Conservation (phyloP, 2,113 vertebrate genomes). For the Brevimyrus niger region DNA sequence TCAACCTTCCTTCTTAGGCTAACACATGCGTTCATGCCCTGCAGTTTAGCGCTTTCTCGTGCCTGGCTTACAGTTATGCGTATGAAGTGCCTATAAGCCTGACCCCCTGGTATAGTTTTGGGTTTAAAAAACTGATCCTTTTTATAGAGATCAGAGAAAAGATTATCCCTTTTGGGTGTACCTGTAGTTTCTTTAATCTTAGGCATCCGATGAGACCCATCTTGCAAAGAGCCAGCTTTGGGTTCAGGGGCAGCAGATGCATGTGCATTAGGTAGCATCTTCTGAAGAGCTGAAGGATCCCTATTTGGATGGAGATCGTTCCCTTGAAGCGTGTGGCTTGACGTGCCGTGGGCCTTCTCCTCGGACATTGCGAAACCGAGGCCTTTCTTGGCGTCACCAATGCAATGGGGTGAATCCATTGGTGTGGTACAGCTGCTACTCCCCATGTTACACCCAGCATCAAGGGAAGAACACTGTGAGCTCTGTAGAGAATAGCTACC, state of each 20-base stretch:
- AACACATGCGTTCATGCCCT: constrained; percentile 52
- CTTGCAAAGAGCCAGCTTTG: constrained; percentile 68
- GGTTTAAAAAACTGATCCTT: constrained; percentile 51
- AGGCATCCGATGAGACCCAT: constrained; percentile 71
- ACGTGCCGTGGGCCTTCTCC: constrained; percentile 62
- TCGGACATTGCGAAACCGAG: constrained; percentile 65
- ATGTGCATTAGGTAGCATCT: constrained; percentile 78
- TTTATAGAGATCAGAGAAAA: constrained; percentile 51
- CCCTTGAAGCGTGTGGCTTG: constrained; percentile 62
- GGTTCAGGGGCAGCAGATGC: constrained; percentile 68
- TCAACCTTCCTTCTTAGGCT: constrained; percentile 47
- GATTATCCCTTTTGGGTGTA: constrained; percentile 60
- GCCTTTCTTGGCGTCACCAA: constrained; percentile 65
- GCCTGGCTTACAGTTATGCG: constrained; percentile 62
- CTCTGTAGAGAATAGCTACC: constrained; percentile 82
- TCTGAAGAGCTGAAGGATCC: constrained; percentile 74
- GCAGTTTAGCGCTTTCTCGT: constrained; percentile 60
- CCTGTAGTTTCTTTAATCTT: constrained; percentile 93
- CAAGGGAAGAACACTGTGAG: constrained; percentile 84
- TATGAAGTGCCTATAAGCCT: constrained; percentile 59
- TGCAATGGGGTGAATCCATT: constrained; percentile 76
- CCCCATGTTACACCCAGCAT: constrained; percentile 81
- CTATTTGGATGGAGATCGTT: constrained; percentile 80
- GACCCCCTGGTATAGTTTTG: constrained; percentile 57
- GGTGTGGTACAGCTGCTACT: constrained; percentile 78